Conservation (phyloP, 2,797 vertebrate species). For the Botia kubotai region DNA sequence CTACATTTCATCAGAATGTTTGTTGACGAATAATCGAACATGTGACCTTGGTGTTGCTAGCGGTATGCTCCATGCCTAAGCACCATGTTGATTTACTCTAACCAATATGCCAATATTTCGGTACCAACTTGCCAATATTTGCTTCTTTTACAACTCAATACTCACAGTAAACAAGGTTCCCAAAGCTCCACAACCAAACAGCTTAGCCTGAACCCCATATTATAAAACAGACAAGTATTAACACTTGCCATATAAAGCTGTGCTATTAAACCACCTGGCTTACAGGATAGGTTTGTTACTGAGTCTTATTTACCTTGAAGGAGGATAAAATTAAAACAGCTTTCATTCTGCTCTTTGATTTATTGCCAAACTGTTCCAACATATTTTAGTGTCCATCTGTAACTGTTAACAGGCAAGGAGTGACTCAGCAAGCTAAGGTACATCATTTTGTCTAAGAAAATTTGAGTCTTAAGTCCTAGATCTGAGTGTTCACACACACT, state of each 20-base stretch:
- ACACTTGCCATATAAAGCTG: background rate
- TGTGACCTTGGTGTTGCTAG: background rate
- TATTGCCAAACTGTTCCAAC: constrained; percentile 44
- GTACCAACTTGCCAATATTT: background rate
- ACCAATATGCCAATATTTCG: background rate
- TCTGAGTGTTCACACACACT: background rate
- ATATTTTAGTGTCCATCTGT: constrained; percentile 39
- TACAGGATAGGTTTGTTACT: constrained; percentile 27
- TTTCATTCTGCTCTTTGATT: constrained; percentile 42
- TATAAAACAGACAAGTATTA: background rate
- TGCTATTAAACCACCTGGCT: constrained; percentile 29
- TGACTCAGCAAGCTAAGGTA: constrained; percentile 47
- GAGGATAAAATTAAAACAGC: constrained; percentile 42
- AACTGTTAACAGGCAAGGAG: constrained; percentile 23
- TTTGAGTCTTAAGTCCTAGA: background rate
- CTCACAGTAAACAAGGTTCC: constrained; percentile 5
- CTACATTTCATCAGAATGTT: background rate
- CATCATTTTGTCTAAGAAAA: constrained; percentile 4
- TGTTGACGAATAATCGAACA: background rate
- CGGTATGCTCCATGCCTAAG: background rate
- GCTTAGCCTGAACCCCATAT: background rate
- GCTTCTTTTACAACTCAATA: background rate
- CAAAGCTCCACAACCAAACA: background rate
- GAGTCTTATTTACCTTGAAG: constrained; percentile 36
- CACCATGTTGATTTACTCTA: background rate